Conservation (phyloP, 2,113 vertebrate species). For the Megatriorchis doriae region DNA sequence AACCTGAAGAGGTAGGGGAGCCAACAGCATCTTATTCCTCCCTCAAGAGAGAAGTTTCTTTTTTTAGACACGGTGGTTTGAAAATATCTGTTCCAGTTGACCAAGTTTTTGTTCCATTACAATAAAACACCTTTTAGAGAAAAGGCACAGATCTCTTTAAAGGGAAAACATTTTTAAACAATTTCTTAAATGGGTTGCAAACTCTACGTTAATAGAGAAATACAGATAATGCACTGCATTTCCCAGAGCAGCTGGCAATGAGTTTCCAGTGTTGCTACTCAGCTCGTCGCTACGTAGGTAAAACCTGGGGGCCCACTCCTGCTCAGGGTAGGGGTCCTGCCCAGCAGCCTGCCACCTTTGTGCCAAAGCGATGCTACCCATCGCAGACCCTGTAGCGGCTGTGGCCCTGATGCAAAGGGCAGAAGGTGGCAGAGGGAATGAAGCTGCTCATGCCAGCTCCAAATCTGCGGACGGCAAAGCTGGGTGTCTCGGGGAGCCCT, state of each 20-base stretch:
- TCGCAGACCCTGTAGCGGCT: accelerated
- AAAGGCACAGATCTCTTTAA: neutral
- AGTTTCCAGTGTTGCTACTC: neutral
- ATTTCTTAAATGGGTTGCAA: neutral
- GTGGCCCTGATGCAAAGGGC: accelerated
- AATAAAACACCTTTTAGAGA: neutral
- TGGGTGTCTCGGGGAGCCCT: neutral
- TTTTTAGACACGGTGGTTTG: neutral
- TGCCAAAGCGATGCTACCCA: accelerated
- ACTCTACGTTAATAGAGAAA: neutral
- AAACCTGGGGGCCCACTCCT: neutral
- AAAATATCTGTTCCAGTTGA: neutral
- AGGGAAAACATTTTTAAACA: neutral
- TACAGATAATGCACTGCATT: neutral
- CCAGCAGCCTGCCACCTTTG: neutral
- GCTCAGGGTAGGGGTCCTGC: neutral
- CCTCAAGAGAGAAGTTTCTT: neutral
- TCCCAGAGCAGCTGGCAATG: neutral
- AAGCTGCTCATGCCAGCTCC: neutral
- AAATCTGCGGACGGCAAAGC: neutral
- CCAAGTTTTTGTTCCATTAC: neutral
- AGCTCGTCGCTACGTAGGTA: accelerated
- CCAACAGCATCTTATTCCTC: neutral
- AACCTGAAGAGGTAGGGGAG: neutral
- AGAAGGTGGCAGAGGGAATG: neutral